Evolutionary conservation across 1,140 invertebrate genomes (phyloP), one percentile per base, ranked within the genome.

Genomic region (Drosophila mauritiana): DNA sequence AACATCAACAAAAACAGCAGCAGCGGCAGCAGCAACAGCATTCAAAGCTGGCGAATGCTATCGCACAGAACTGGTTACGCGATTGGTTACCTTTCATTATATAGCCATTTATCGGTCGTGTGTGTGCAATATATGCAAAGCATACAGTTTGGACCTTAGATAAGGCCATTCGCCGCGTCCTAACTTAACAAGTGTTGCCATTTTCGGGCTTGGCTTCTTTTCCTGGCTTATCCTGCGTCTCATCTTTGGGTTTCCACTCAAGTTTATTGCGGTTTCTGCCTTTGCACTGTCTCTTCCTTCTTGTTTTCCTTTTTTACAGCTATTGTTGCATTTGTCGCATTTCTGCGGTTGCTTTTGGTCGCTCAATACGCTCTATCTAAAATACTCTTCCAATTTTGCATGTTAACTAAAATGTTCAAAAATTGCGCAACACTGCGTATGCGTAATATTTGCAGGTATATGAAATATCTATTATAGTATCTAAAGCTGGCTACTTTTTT

Each of bases 251-350:
- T 37, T 25, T 67, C 31, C 34, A 20, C 43, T 54, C 31, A 48
- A 68, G 62, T 70, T 70, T 70, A 68, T 78, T 85, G 48, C 64
- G 57, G 69, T 70, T 86, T 86, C 62, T 82, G 67, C 52, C 40
- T 67, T 70, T 49, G 12, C 25, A 39, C 17, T 73, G 52, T 64
- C 53, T 56, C 61, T 51, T 51, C 46, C 61, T 76, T 39, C 63
- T 39, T 58, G 57, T 37, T 64, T 80, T 56, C 64, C 49, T 36
- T 42, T 65, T 81, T 83, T 83, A 79, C 79, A 86, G 72, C 83
- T 88, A 88, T 88, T 83, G 84, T 89, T 89, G 79, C 79, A 80
- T 88, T 89, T 89, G 84, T 83, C 75, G 76, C 83, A 88, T 88
- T 73, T 77, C 25, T 88, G 84, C 67, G 79, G 76, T 83, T 78